A percentile compares a stretch with the other conserved stretches of the same genome.
Evolutionary conservation across 2,888 invertebrate genomes (phyloP).

Genomic region (Nebria salina): DNA sequence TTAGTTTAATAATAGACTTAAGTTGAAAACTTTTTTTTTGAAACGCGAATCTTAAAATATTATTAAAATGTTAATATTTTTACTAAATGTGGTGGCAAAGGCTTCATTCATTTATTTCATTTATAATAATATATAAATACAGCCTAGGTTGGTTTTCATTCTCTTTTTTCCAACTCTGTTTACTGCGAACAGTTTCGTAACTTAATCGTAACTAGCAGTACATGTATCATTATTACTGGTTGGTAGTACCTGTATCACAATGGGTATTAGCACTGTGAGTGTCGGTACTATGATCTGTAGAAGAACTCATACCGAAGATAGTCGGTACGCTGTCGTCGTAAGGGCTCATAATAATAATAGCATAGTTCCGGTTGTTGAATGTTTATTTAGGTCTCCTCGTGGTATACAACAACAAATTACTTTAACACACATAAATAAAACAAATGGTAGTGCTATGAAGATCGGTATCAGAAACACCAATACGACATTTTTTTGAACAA

Average conservation of each 20-base stretch:
- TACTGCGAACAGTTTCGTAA: too few relatives aligned
- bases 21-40: neutral
- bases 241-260: conserved; percentile 14
- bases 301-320: neutral
- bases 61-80: too few relatives aligned
- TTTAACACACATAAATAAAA: neutral
- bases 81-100: too few relatives aligned
- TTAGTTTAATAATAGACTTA: neutral
- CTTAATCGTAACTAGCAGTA: neutral
- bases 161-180: too few relatives aligned
- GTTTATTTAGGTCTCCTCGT: neutral
- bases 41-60: neutral
- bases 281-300: neutral
- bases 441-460: neutral
- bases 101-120: too few relatives aligned
- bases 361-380: neutral
- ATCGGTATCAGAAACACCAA: neutral
- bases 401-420: neutral
- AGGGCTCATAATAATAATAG: neutral
- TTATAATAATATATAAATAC: too few relatives aligned
- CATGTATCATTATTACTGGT: neutral
- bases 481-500: neutral
- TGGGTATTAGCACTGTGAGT: conserved; percentile 1
- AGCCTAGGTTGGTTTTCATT: too few relatives aligned
- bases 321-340: neutral